Base-by-base conservation (phyloP, 2,797 vertebrate species). In the Sphenodon punctatus region DNA sequence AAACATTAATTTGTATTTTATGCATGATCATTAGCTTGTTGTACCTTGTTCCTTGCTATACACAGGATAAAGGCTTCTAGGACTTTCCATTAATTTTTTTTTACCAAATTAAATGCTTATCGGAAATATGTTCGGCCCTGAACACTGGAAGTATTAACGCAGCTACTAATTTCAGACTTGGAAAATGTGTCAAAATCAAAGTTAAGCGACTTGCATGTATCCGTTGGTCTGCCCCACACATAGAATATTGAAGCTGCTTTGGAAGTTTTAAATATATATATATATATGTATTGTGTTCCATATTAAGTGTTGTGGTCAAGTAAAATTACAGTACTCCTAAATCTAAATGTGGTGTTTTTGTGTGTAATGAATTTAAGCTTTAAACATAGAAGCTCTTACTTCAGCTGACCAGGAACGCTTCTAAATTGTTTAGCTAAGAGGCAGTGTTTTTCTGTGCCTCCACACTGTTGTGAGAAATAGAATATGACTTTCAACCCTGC, bases 131-230 rank as follows among this genome's bases (percentile, higher is more conserved):
- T 30, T 53, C 53, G 17, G n/a, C 30, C 30, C 61, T 17, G 8
- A 49, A 65, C 13, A 5, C 34, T n/a, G 46, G 39, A 25, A 14
- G 3, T 17, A 23, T 0, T 1, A 1, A 23, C 19, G n/a, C 49
- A 30, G 3, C 34, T 3, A 1, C 61, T 20, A 5, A 1, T 58
- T 22, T 58, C 20, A 23, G 20, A 36, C 30, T 7, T 2, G 30
- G 9, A 30, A 67, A 58, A 6, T 3, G 32, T 14, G 10, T 13
- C 8, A 5, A n/a, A 10, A 2, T 9, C 43, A 36, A 34, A 8
- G 1, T 10, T 61, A 20, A 39, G 13, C 53, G 32, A 58, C n/a
- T n/a, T n/a, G n/a, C n/a, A n/a, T n/a, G n/a, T n/a, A n/a, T n/a
- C n/a, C n/a, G n/a, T n/a, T n/a, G 30, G 53, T 51, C 14, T 16